Evolutionary conservation across 2,888 invertebrate species (phyloP).

Genomic region (Steinernema carpocapsae): DNA sequence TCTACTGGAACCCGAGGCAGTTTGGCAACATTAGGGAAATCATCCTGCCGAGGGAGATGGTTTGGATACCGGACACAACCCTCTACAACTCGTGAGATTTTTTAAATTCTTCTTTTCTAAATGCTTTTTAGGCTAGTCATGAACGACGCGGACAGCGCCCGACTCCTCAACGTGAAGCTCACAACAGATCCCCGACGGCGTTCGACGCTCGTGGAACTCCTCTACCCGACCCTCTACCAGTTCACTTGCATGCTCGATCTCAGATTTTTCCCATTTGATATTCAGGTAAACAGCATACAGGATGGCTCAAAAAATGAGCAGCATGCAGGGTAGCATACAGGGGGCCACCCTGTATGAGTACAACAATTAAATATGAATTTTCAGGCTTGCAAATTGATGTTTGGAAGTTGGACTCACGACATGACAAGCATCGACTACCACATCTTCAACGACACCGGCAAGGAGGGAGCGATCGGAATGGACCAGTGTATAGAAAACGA

Average conservation of each 20-base stretch:
- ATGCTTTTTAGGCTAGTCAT: constrained; percentile 49
- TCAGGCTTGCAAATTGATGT: constrained; percentile 54
- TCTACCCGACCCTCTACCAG: constrained; percentile 58
- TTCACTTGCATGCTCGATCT: constrained; percentile 52
- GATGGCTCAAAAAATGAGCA: no score
- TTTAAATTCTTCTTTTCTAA: neutral
- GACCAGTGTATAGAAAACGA: constrained; percentile 62
- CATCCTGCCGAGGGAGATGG: constrained; percentile 43
- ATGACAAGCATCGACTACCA: constrained; percentile 61
- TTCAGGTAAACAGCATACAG: constrained; percentile 48
- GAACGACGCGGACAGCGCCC: constrained; percentile 52
- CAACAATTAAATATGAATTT: no score
- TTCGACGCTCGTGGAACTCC: constrained; percentile 45
- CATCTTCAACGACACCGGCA: constrained; percentile 48
- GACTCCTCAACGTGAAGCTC: constrained; percentile 54
- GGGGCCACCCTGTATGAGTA: no score
- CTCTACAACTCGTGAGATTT: constrained; percentile 48
- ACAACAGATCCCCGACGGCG: constrained; percentile 44
- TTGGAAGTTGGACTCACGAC: constrained; percentile 62
- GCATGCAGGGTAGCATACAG: no score
- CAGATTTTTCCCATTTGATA: constrained; percentile 56
- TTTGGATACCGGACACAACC: constrained; percentile 50
- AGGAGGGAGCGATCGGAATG: constrained; percentile 53
- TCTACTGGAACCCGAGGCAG: constrained; percentile 48
- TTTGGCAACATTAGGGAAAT: constrained; percentile 46